phyloP scores from a whole-genome alignment of 2,113 vertebrate species.

The Helogale parvula region DNA sequence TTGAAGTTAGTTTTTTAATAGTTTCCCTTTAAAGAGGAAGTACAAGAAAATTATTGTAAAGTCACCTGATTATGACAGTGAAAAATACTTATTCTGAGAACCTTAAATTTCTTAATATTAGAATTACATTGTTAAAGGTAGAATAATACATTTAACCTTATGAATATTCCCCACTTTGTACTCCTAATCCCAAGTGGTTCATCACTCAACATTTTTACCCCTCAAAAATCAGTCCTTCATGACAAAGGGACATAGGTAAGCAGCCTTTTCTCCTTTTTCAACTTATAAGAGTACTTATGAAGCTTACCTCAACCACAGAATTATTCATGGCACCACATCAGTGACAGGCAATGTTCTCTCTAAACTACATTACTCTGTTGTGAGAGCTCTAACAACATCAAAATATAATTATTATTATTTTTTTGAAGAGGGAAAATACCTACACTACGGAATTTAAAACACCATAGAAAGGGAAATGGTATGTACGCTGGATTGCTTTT shows the following conservation, averaged over 20 bases:
- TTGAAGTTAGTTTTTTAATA: neutral
- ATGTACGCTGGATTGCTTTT: neutral
- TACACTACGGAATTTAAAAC: neutral
- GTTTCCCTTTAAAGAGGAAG: slow-evolving; percentile 7
- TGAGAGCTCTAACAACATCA: slow-evolving; percentile 26
- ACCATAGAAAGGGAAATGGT: neutral
- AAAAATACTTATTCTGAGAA: slow-evolving; percentile 20
- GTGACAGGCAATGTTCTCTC: slow-evolving; percentile 43
- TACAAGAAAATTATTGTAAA: slow-evolving; percentile 30
- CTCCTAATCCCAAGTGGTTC: neutral
- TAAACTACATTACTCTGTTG: slow-evolving; percentile 14
- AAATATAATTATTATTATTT: neutral
- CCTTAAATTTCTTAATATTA: neutral
- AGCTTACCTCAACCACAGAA: slow-evolving; percentile 56
- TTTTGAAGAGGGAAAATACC: neutral
- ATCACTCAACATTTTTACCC: neutral
- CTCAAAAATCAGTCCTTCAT: neutral
- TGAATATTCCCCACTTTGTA: neutral
- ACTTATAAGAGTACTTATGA: slow-evolving; percentile 68
- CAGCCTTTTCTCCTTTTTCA: slow-evolving; percentile 57
- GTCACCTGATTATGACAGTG: neutral
- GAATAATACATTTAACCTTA: neutral
- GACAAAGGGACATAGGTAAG: slow-evolving; percentile 58
- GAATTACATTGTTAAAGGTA: neutral
- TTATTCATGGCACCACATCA: slow-evolving; percentile 61